Percentiles rank a stretch among this genome's conserved stretches.
Conservation (phyloP, 2,888 invertebrate species). For the Tenthredo distinguenda region DNA sequence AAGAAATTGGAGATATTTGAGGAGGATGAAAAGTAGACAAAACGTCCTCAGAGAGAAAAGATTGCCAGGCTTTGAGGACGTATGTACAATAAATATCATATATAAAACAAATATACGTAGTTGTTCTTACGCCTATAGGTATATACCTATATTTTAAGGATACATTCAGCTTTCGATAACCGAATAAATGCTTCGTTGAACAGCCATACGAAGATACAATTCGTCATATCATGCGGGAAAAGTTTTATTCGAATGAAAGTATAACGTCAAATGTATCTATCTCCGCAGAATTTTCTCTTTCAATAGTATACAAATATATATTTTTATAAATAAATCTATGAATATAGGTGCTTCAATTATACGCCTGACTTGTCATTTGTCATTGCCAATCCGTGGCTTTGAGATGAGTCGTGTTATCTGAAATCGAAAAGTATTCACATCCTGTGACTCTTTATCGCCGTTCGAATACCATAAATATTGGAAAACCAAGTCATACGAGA, state of each 20-base stretch:
- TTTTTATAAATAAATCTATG: neutral
- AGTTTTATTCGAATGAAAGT: neutral
- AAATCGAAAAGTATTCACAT: neutral
- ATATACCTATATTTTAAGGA: neutral
- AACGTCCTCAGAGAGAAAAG: neutral
- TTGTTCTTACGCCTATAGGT: neutral
- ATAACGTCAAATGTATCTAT: neutral
- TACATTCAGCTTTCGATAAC: neutral
- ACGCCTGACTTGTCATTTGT: neutral
- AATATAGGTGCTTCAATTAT: neutral
- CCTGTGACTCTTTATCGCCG: neutral
- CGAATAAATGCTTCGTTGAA: neutral
- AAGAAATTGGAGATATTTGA: neutral
- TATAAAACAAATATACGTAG: neutral
- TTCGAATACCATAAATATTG: neutral
- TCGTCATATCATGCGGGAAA: neutral
- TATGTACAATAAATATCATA: neutral
- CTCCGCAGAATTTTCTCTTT: neutral
- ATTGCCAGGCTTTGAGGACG: neutral
- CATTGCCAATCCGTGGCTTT: neutral
- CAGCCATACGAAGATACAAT: neutral
- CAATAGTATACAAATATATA: neutral
- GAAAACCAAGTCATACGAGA: neutral
- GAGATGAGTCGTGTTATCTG: neutral
- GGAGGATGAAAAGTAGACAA: neutral